phyloP scores from a whole-genome alignment of 2,888 invertebrate genomes.

The Yponomeuta cagnagella region DNA sequence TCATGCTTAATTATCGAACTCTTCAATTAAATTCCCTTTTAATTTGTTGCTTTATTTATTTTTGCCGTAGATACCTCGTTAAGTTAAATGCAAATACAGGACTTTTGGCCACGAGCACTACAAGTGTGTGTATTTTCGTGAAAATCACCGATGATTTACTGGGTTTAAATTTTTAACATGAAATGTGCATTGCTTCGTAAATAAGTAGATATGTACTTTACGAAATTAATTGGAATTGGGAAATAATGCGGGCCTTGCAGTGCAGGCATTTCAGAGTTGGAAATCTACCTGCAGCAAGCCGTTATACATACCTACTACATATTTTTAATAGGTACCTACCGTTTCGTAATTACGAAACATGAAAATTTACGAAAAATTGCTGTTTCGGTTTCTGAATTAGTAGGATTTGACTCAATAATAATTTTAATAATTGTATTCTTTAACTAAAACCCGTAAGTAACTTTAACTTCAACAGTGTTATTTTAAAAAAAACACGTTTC shows the following conservation, averaged over 20 bases:
- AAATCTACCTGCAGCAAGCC: too few species aligned
- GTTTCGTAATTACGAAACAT: too few species aligned
- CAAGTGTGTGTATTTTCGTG: neutral
- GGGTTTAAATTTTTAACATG: slow-evolving; percentile 22
- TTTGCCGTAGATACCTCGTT: slow-evolving; percentile 35
- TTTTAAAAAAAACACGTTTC: too few species aligned
- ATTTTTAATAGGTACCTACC: too few species aligned
- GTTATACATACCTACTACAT: too few species aligned
- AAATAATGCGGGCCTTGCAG: neutral
- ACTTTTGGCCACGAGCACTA: slow-evolving; percentile 36
- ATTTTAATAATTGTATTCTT: too few species aligned
- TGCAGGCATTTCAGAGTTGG: neutral
- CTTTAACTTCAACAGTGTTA: too few species aligned
- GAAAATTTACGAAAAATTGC: too few species aligned
- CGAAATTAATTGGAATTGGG: neutral
- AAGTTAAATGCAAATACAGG: slow-evolving; percentile 41
- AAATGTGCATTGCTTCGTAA: neutral
- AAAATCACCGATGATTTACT: neutral
- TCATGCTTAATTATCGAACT: slow-evolving; percentile 70
- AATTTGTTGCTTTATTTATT: slow-evolving; percentile 65
- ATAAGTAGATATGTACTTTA: neutral
- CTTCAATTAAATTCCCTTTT: slow-evolving; percentile 65
- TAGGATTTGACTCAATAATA: too few species aligned
- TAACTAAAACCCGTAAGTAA: too few species aligned
- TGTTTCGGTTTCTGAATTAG: too few species aligned